These are phyloP conservation scores for Drosophila pegasa DNA, from an alignment of 2,888 invertebrate genomes.

Conservation along the genomic window DNA sequence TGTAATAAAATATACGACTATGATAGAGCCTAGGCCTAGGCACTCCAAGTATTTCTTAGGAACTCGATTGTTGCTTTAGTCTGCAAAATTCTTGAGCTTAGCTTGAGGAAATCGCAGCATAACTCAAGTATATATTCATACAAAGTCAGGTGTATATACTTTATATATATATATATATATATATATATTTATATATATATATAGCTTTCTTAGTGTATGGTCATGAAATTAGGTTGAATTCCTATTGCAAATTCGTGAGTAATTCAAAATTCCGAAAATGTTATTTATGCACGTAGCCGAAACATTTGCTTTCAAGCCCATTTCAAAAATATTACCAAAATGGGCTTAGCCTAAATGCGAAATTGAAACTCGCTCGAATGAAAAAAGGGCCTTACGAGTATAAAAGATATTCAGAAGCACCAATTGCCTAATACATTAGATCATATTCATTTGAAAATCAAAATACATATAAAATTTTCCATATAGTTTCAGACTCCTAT, in stretches of 20 bases:
- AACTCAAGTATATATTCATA: neutral
- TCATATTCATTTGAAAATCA: neutral
- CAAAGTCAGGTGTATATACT: neutral
- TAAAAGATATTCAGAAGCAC: neutral
- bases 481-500: neutral
- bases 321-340: neutral
- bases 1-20: too few relatives aligned
- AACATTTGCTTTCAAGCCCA: slow-evolving; percentile 9
- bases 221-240: slow-evolving; percentile 13
- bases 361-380: neutral
- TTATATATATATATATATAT: neutral
- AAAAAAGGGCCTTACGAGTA: neutral
- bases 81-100: neutral
- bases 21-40: neutral
- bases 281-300: slow-evolving; percentile 30
- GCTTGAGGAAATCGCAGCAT: neutral
- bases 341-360: neutral
- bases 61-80: neutral
- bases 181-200: neutral
- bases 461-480: neutral
- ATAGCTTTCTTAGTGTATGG: neutral
- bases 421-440: neutral
- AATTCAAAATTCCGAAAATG: slow-evolving; percentile 20
- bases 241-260: slow-evolving; percentile 28
- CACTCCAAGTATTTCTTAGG: neutral